Conservation (phyloP, 2,797 vertebrate species). For the Pantherophis alleghaniensis region DNA sequence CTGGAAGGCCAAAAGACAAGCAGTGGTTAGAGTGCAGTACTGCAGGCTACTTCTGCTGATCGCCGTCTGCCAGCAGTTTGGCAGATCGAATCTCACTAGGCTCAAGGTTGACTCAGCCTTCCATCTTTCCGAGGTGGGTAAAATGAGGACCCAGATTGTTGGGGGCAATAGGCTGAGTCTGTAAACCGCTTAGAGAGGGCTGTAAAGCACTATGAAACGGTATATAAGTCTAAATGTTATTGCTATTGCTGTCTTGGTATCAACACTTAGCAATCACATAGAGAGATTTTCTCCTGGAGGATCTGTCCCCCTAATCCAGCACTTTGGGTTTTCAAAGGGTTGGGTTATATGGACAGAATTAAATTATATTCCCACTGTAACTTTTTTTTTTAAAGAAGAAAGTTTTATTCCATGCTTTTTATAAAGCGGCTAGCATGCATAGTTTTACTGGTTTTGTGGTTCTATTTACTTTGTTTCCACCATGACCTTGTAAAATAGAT, state of each 20-base stretch:
- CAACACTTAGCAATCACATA: background rate
- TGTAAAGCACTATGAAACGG: too few species aligned
- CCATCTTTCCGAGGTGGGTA: too few species aligned
- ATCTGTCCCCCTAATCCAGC: background rate
- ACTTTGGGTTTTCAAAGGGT: background rate
- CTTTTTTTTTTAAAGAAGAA: background rate
- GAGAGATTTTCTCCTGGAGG: background rate
- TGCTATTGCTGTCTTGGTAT: background rate
- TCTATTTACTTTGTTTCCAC: background rate
- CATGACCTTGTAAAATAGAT: background rate
- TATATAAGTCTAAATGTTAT: too few species aligned
- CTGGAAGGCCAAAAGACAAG: slow-evolving; percentile 59
- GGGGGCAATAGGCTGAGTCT: too few species aligned
- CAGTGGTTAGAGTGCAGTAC: too few species aligned
- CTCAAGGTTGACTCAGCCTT: too few species aligned
- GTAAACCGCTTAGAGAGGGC: too few species aligned
- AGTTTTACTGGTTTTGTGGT: background rate
- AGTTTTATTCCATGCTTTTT: background rate
- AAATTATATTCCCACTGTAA: background rate
- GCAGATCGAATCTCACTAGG: too few species aligned
- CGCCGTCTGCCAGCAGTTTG: too few species aligned
- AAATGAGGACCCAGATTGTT: too few species aligned
- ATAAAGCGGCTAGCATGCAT: background rate
- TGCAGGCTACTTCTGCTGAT: too few species aligned
- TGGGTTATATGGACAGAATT: too few species aligned